phyloP scores from a whole-genome alignment of 2,797 vertebrate genomes.

The Clarias laeviceps region DNA sequence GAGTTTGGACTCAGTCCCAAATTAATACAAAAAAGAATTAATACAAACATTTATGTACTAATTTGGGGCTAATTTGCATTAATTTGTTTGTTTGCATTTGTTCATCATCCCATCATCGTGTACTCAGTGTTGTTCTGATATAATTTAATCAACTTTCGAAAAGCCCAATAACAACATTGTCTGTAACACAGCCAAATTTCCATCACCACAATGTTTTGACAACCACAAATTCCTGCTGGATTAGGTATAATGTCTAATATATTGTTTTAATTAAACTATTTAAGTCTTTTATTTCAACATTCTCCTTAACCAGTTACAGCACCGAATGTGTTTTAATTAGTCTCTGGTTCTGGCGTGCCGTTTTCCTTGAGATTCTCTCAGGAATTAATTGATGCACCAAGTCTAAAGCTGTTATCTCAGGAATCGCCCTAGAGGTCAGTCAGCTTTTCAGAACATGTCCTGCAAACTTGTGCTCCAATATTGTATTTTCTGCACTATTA shows the following conservation, averaged over 20 bases:
- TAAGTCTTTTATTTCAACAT: neutral
- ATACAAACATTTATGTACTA: no score
- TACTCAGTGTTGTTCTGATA: no score
- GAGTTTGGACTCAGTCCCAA: no score
- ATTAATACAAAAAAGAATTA: no score
- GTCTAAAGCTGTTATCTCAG: neutral
- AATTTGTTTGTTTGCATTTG: no score
- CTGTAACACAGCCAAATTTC: no score
- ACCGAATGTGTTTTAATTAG: conserved; percentile 6
- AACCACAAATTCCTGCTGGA: neutral
- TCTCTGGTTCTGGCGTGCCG: neutral
- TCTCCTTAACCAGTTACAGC: neutral
- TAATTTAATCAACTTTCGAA: no score
- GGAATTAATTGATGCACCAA: neutral
- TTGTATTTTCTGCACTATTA: conserved; percentile 37
- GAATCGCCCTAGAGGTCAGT: conserved; percentile 2
- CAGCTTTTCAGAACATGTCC: conserved; percentile 20
- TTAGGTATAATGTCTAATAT: neutral
- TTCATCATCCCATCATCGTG: no score
- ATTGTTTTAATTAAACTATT: neutral
- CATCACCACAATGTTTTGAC: no score
- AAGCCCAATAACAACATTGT: no score
- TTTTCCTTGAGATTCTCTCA: neutral
- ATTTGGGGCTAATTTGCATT: no score
- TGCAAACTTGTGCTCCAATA: neutral